These are phyloP conservation scores for Leptobrachium leishanense DNA, from an alignment of 2,113 vertebrate species.

Conservation along the genomic window DNA sequence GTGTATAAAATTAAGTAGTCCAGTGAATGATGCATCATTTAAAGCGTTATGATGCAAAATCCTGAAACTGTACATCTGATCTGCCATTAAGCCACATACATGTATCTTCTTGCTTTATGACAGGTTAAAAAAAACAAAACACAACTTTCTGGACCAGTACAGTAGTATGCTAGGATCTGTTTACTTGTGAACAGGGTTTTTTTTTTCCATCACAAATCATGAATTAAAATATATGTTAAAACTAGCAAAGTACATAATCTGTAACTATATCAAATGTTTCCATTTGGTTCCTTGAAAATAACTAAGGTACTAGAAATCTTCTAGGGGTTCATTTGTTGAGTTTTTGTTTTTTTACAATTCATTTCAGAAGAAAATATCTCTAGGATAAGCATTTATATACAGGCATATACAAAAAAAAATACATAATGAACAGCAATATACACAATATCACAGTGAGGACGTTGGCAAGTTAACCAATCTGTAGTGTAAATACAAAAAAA, in stretches of 20 bases:
- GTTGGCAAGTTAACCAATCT: constrained; percentile 75
- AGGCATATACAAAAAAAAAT: constrained; percentile 78
- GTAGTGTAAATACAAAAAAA: constrained; percentile 80
- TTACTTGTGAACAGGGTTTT: constrained; percentile 55
- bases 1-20: too few species aligned
- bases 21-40: too few species aligned
- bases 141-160: constrained; percentile 53
- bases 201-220: neutral
- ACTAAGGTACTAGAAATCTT: constrained; percentile 71
- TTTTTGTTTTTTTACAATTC: constrained; percentile 72
- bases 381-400: constrained; percentile 79
- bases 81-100: too few species aligned
- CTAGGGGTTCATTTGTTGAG: constrained; percentile 67
- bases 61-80: too few species aligned
- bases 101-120: too few species aligned
- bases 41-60: too few species aligned
- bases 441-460: constrained; percentile 90
- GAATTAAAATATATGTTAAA: constrained; percentile 49
- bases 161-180: constrained; percentile 52
- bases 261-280: constrained; percentile 50
- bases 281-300: constrained; percentile 60
- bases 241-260: constrained; percentile 55
- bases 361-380: constrained; percentile 74
- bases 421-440: constrained; percentile 83
- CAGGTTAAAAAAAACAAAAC: neutral